Evolutionary conservation across 2,797 vertebrate genomes (phyloP).

Genomic region (Benthosema pterotum): DNA sequence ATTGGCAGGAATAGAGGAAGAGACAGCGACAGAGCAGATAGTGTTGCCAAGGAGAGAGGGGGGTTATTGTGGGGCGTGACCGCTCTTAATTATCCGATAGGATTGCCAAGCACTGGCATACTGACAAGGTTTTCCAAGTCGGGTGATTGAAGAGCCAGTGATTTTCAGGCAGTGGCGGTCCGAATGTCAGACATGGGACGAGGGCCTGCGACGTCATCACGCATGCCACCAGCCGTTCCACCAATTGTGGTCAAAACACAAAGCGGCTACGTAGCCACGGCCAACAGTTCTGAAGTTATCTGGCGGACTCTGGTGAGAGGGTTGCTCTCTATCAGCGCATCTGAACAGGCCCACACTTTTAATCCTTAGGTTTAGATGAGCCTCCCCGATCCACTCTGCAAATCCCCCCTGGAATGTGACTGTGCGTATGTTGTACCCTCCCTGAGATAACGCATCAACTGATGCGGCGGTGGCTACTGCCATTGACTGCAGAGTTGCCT

Average conservation of each 20-base stretch:
- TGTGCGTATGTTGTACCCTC: slow-evolving; percentile 6
- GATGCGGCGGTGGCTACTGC: slow-evolving; percentile 11
- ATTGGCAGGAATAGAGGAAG: slow-evolving; percentile 62
- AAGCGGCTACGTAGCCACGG: neutral
- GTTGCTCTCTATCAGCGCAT: slow-evolving; percentile 47
- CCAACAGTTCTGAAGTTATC: neutral
- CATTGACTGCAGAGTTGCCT: slow-evolving; percentile 11
- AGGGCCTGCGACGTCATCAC: neutral
- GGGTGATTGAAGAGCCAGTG: slow-evolving; percentile 11
- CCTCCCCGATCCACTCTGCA: slow-evolving; percentile 46
- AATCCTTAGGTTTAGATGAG: slow-evolving; percentile 62
- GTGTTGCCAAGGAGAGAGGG: slow-evolving; percentile 56
- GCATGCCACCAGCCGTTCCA: neutral
- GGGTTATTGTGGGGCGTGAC: slow-evolving; percentile 47
- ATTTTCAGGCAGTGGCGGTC: neutral
- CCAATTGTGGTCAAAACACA: slow-evolving; percentile 27
- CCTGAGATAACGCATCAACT: slow-evolving; percentile 39
- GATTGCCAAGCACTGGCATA: slow-evolving; percentile 61
- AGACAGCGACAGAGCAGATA: slow-evolving; percentile 40
- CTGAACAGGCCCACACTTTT: slow-evolving; percentile 51
- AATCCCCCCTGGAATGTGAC: slow-evolving; percentile 65
- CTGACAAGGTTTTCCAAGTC: slow-evolving; percentile 32
- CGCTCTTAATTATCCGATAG: slow-evolving; percentile 64
- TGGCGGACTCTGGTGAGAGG: neutral
- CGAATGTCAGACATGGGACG: neutral